Evolutionary conservation across 2,888 invertebrate genomes (phyloP), one percentile per base, ranked within the genome.

Genomic region (Plusia festucae): DNA sequence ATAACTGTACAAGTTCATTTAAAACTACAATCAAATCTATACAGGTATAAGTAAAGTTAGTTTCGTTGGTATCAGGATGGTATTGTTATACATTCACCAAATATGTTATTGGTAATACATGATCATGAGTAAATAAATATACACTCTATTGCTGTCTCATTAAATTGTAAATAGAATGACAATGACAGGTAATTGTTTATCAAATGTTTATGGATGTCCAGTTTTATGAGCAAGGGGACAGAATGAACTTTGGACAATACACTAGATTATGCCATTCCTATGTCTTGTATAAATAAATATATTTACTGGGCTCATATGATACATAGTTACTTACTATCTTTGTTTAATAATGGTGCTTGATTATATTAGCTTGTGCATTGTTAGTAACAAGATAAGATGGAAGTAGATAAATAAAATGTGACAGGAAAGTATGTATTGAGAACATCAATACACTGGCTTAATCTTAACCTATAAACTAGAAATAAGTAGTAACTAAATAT

Each of bases 381-480:
- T 78, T 79, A 64, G 68, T 67, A 76, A 81, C 79, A 70, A 79
- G 79, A 79, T 79, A 78, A 79, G 70, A 73, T 76, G 68, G 69
- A 51, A 57, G 66, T 63, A 65, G 72, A 80, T 78, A 76, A 64
- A 69, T 64, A 67, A 73, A 69, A 60, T 60, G 56, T 61, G 78
- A 78, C 68, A 73, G 0, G 61, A 60, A 61, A 70, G 73, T 59
- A 55, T 73, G 54, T 55, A 68, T 46, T 64, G 60, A 52, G 32
- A 70, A 76, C 61, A 66, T 73, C 59, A 58, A 76, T 56, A 70
- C 56, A 53, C 13, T 0, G 65, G 64, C 70, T 51, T 65, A 70
- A 52, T 73, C 60, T 68, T 73, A 78, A 79, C 70, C 77, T 76
- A 79, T 46, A 79, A 77, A 72, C 59, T 64, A 55, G 66, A 76